Evolutionary conservation across 2,113 vertebrate species (phyloP).

Genomic region (Cepphus grylle): DNA sequence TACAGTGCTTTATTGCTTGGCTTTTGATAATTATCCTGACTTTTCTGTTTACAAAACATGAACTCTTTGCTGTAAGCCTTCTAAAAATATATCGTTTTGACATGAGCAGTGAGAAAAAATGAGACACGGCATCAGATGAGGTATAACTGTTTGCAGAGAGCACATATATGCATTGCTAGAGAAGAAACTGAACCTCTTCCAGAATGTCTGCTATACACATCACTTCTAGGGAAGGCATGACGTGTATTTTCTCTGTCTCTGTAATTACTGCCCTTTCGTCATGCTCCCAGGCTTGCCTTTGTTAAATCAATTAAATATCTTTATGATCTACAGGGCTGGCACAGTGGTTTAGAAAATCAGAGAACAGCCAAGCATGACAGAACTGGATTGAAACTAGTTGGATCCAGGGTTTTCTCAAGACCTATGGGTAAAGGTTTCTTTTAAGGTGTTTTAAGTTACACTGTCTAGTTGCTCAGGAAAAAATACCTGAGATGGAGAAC

Average conservation of each 20-base stretch:
- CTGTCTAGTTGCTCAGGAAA: neutral
- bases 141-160: neutral
- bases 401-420: neutral
- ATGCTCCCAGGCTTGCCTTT: neutral
- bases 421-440: neutral
- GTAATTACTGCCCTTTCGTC: neutral
- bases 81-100: constrained; percentile 35
- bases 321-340: neutral
- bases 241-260: neutral
- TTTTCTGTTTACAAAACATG: constrained; percentile 23
- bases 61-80: neutral
- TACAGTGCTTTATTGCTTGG: constrained; percentile 9
- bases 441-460: neutral
- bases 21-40: constrained; percentile 5
- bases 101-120: neutral
- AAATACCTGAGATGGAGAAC: neutral
- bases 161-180: neutral
- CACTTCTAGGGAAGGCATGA: constrained; percentile 4
- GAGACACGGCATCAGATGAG: neutral
- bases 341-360: neutral
- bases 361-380: constrained; percentile 14
- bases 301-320: constrained; percentile 14
- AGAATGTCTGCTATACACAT: neutral
- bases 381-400: neutral
- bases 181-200: neutral